Evolutionary conservation across 2,113 vertebrate genomes (phyloP), one percentile per base, ranked within the genome.

Genomic region (Oncorhynchus keta): DNA sequence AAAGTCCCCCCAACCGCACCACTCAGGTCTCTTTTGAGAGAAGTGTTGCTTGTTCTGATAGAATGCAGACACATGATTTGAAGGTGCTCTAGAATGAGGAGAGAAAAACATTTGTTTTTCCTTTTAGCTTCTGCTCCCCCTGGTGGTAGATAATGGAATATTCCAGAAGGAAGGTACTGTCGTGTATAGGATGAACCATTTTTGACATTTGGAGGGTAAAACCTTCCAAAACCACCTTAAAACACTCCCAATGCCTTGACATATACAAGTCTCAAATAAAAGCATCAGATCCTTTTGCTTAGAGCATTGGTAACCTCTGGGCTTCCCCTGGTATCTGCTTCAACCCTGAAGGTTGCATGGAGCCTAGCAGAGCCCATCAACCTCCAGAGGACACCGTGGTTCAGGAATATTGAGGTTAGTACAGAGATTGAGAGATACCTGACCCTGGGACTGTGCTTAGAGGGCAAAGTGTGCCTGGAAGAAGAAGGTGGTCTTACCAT

Each of bases 401-500:
- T 82, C 24, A 80, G 81, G 35, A 28, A 30, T 2, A n/a, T 22
- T 18, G 8, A 32, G 3, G 65, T 20, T n/a, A 18, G 9, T 12
- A 22, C 64, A 20, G 64, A 66, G 64, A 13, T 30, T 28, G 14
- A 26, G 65, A 67, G 65, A 24, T 11, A 69, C 20, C 20, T 48
- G 35, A 69, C 5, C 4, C 18, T 18, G 14, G 68, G 18, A n/a
- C 32, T 45, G 39, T 11, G 39, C 39, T 70, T 66, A 18, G 30
- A 20, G 16, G 24, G 24, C 11, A 26, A 65, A 28, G 24, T 65
- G 24, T 26, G 2, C 62, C 12, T 26, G n/a, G 32, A 39, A 11
- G 14, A 22, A 48, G 2, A 3, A n/a, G n/a, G 5, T 12, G 4
- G 12, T 78, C 94, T 91, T 94, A 99, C 97, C 96, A 26, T 97